A percentile compares a stretch with the other conserved stretches of the same genome.
Conservation (phyloP, 1,140 invertebrate genomes). For the Drosophila suzukii region DNA sequence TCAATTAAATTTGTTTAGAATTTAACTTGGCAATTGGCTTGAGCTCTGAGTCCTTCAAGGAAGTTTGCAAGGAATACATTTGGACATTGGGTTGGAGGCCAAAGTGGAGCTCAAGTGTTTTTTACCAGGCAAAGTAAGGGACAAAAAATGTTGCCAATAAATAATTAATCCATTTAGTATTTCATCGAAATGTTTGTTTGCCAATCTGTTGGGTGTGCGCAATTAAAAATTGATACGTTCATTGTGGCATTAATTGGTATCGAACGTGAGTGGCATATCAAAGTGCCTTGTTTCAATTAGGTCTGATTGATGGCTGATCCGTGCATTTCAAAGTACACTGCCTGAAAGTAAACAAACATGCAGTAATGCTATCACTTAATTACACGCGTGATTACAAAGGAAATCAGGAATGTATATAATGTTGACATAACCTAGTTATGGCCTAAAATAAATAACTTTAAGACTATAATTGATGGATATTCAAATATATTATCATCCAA, state of each 20-base stretch:
- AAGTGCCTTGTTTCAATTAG: slow-evolving; percentile 48
- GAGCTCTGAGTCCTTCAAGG: slow-evolving; percentile 27
- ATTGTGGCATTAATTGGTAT: slow-evolving; percentile 41
- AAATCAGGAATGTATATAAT: too few species aligned
- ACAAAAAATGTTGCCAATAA: slow-evolving; percentile 30
- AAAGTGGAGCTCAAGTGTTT: slow-evolving; percentile 20
- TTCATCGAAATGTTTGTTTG: slow-evolving; percentile 18
- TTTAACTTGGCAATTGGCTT: slow-evolving; percentile 69
- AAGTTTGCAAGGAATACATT: slow-evolving; percentile 32
- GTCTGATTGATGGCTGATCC: slow-evolving; percentile 25
- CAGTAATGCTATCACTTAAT: background rate
- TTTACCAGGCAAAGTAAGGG: background rate
- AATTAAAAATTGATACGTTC: slow-evolving; percentile 59
- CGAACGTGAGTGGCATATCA: slow-evolving; percentile 46
- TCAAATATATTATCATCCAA: too few species aligned
- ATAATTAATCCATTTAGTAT: slow-evolving; percentile 46
- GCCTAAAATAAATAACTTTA: too few species aligned
- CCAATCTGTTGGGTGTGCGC: slow-evolving; percentile 31
- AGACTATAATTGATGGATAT: too few species aligned
- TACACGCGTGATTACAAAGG: background rate
- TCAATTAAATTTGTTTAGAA: slow-evolving; percentile 81
- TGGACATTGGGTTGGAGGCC: slow-evolving; percentile 14
- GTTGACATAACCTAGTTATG: too few species aligned
- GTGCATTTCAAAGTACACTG: slow-evolving; percentile 14
- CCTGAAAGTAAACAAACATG: slow-evolving; percentile 1